phyloP scores from a whole-genome alignment of 2,113 vertebrate species.

The Archocentrus centrarchus region DNA sequence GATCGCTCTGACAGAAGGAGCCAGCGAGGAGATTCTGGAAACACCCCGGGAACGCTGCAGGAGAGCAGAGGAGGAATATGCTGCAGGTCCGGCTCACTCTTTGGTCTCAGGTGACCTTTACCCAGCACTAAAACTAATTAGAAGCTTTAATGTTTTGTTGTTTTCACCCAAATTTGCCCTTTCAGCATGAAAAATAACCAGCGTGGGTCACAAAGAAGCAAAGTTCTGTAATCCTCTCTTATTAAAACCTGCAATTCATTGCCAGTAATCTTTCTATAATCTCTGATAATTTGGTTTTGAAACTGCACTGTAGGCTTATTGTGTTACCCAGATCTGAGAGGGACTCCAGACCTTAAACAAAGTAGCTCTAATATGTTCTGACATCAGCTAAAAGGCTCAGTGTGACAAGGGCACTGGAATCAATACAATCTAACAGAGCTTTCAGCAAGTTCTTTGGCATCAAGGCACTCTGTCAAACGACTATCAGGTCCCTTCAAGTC shows the following conservation, averaged over 20 bases:
- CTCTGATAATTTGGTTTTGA: conserved; percentile 47
- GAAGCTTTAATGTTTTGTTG: background rate
- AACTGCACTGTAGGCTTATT: conserved; percentile 3
- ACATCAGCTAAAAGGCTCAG: conserved; percentile 51
- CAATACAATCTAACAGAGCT: conserved; percentile 63
- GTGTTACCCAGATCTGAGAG: conserved; percentile 16
- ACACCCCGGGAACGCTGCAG: conserved; percentile 86
- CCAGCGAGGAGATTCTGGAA: conserved; percentile 90
- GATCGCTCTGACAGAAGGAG: conserved; percentile 86
- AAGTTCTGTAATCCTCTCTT: conserved; percentile 4
- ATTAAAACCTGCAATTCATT: conserved; percentile 28
- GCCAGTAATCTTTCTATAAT: conserved; percentile 45
- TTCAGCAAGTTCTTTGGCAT: conserved; percentile 54
- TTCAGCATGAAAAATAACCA: conserved; percentile 33
- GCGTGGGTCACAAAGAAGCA: background rate
- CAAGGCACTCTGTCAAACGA: conserved; percentile 22
- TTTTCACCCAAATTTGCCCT: background rate
- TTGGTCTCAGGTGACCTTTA: conserved; percentile 33
- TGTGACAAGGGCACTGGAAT: conserved; percentile 60
- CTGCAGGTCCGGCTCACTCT: background rate
- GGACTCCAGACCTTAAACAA: conserved; percentile 34
- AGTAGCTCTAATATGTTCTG: conserved; percentile 50
- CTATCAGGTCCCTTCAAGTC: conserved; percentile 2
- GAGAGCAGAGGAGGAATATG: conserved; percentile 2
- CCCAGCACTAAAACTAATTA: background rate